Evolutionary conservation across 2,797 vertebrate genomes (phyloP).

Genomic region (Knipowitschia caucasica): DNA sequence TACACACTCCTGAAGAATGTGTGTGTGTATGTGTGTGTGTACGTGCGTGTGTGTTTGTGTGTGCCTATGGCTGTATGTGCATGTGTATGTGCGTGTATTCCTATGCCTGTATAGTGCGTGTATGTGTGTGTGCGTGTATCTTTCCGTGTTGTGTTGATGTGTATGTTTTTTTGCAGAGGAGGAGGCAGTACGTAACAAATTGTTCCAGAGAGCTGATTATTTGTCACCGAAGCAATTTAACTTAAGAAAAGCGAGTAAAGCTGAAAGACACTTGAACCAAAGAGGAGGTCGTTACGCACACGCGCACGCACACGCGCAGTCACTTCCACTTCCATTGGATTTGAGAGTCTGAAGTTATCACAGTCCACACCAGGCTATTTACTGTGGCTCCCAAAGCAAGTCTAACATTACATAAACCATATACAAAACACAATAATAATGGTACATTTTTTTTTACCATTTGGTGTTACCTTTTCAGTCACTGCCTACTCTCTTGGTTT

Average conservation of each 20-base stretch:
- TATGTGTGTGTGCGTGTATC: conserved; percentile 68
- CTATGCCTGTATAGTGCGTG: conserved; percentile 76
- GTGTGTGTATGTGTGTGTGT: conserved; percentile 69
- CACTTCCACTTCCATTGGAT: not conserved
- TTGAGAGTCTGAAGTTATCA: too few species aligned
- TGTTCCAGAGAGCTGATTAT: conserved; percentile 47
- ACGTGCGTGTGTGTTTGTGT: conserved; percentile 71
- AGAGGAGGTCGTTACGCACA: conserved; percentile 1
- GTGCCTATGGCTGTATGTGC: conserved; percentile 73
- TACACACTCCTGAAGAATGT: conserved; percentile 82
- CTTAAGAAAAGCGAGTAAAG: conserved; percentile 14
- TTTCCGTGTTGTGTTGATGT: conserved; percentile 33
- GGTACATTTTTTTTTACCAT: too few species aligned
- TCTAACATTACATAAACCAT: too few species aligned
- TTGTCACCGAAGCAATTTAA: conserved; percentile 29
- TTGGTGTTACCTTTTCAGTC: too few species aligned
- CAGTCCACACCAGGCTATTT: too few species aligned
- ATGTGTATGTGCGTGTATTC: conserved; percentile 75
- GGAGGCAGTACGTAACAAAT: conserved; percentile 55
- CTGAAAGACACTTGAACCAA: conserved; percentile 5
- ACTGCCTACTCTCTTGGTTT: too few species aligned
- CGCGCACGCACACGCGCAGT: not conserved
- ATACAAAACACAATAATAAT: too few species aligned
- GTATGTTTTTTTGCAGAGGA: conserved; percentile 54
- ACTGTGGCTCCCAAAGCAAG: too few species aligned